A percentile compares a stretch with the other conserved stretches of the same genome.
phyloP scores from a whole-genome alignment of 2,888 invertebrate species.

The Dolichomitus sp. region DNA sequence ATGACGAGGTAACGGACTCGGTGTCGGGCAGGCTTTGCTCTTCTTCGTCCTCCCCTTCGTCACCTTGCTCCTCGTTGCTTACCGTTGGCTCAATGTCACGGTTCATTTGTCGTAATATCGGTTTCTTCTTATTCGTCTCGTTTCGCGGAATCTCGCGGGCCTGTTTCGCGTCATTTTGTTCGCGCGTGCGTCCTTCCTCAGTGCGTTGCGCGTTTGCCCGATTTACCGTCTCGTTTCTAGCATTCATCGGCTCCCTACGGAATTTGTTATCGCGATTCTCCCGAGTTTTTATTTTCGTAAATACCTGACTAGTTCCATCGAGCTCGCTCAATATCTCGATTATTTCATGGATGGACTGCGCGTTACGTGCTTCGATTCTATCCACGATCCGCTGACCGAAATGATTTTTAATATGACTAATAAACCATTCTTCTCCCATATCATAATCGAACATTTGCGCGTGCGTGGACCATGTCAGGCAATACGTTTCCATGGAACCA shows the following conservation, averaged over 20 bases:
- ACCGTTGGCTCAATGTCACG: neutral
- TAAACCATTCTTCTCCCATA: conserved; percentile 27
- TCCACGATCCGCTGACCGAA: neutral
- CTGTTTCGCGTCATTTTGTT: neutral
- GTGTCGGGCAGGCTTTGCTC: neutral
- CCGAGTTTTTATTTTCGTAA: neutral
- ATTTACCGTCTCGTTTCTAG: neutral
- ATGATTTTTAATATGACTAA: conserved; percentile 11
- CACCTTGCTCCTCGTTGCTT: neutral
- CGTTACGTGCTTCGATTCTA: conserved; percentile 27
- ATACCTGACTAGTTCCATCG: conserved; percentile 12
- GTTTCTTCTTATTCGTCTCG: conserved; percentile 1
- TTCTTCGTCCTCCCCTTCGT: neutral
- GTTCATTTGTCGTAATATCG: neutral
- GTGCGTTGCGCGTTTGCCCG: neutral
- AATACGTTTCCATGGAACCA: conserved; percentile 29
- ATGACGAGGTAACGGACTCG: neutral
- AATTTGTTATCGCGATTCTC: conserved; percentile 8
- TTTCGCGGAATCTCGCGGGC: neutral
- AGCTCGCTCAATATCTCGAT: conserved; percentile 15
- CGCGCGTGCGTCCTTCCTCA: neutral
- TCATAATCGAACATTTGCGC: neutral
- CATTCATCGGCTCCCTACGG: neutral
- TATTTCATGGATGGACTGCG: neutral
- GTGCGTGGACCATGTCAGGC: conserved; percentile 26